phyloP scores from a whole-genome alignment of 2,797 vertebrate species.

The Channallabes apus region DNA sequence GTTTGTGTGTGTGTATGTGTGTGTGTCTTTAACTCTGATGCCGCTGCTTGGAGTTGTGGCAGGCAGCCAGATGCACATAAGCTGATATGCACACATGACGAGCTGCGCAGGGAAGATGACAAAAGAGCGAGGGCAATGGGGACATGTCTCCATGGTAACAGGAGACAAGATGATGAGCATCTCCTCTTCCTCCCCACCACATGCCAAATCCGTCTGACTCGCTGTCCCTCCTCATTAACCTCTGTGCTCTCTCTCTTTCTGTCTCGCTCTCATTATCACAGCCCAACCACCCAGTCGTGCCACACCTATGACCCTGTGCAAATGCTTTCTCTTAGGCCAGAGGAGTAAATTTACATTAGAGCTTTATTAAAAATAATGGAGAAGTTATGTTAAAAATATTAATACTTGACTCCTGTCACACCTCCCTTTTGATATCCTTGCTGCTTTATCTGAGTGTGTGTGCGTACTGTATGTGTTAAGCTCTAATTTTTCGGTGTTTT shows the following conservation, averaged over 20 bases:
- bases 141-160: constrained; percentile 59
- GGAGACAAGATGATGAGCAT: constrained; percentile 55
- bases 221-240: constrained; percentile 61
- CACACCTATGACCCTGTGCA: constrained; percentile 44
- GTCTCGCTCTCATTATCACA: constrained; percentile 33
- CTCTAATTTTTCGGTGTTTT: not conserved
- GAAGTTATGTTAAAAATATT: constrained; percentile 6
- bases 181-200: constrained; percentile 47
- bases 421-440: constrained; percentile 28
- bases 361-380: constrained; percentile 42
- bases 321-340: constrained; percentile 28
- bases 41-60: constrained; percentile 21
- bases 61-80: constrained; percentile 50
- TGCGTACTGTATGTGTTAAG: too few species aligned
- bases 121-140: constrained; percentile 52
- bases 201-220: constrained; percentile 57
- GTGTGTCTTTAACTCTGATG: not conserved
- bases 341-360: constrained; percentile 28
- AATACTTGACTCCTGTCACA: constrained; percentile 29
- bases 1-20: not conserved
- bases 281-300: constrained; percentile 13
- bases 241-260: constrained; percentile 37
- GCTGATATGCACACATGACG: constrained; percentile 52
- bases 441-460: not conserved
- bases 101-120: constrained; percentile 48